Evolutionary conservation across 2,888 invertebrate genomes (phyloP), one percentile per base, ranked within the genome.

Genomic region (Lagria hirta): DNA sequence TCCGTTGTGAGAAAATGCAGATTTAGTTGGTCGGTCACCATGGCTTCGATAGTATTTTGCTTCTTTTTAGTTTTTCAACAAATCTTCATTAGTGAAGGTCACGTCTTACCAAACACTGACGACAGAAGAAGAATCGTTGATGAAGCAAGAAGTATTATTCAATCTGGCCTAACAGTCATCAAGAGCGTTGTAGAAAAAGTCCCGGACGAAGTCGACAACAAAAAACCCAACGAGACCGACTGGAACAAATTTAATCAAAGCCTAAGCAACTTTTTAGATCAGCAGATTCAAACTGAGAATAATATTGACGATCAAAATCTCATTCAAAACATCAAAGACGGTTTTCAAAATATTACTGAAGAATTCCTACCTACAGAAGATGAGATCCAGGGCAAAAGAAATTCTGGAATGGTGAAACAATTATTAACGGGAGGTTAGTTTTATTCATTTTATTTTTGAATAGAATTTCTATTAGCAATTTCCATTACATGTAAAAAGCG

Each of bases 351-450:
- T 26, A 2, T 26, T 3, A 26, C 12, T 12, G 12, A 26, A 12
- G 6, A 12, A 7, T 26, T 26, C 4, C 3, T 11, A 4, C 12
- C 4, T 3, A 26, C 27, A 26, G 12, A 11, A 26, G 12, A 26
- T 26, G 8, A 23, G 8, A 7, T 7, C 4, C 27, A 26, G n/a
- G 11, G 11, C 4, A 6, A 26, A n/a, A 11, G 27, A n/a, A n/a
- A n/a, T 3, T 14, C 27, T 4, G 27, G 27, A 8, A 12, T 26
- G 12, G 13, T 26, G 12, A 10, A 3, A 4, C 10, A 12, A 10
- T 6, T 26, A 11, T 26, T 26, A 4, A 12, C 27, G 7, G 27
- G 27, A 12, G 27, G 27, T 26, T 2, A 26, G 27, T 12, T n/a
- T n/a, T n/a, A n/a, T n/a, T n/a, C n/a, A n/a, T n/a, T n/a, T n/a